A percentile compares a stretch with the other conserved stretches of the same genome.
Conservation (phyloP, 2,113 vertebrate species). For the Stomatorhinus ivindoensis region DNA sequence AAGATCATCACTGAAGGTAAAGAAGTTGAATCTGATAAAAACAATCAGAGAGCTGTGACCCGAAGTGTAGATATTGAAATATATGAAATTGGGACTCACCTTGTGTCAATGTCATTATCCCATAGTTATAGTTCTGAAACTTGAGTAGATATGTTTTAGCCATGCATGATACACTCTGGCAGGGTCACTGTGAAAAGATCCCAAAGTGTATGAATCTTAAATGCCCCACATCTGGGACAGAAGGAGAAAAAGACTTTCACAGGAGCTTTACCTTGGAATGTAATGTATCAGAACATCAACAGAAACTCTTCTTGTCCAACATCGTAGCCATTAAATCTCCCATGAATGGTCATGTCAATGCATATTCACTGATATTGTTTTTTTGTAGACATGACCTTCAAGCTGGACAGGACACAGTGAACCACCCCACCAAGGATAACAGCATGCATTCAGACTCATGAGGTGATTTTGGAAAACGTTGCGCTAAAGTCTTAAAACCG, state of each 20-base stretch:
- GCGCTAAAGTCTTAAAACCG: background rate
- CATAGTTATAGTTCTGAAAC: background rate
- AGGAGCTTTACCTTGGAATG: constrained; percentile 52
- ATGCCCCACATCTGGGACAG: constrained; percentile 26
- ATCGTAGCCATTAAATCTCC: background rate
- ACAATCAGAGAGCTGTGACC: background rate
- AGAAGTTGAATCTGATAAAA: background rate
- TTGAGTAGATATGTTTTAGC: background rate
- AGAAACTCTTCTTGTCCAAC: background rate
- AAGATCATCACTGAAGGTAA: background rate
- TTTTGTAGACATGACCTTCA: constrained; percentile 70
- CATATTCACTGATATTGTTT: background rate
- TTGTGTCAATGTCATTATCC: background rate
- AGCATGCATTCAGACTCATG: constrained; percentile 72
- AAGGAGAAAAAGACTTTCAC: constrained; percentile 76
- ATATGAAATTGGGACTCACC: background rate
- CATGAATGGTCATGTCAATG: background rate
- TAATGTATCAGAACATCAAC: background rate
- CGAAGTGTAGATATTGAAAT: background rate
- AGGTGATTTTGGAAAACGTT: constrained; percentile 47
- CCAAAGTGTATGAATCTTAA: background rate
- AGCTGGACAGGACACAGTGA: constrained; percentile 76
- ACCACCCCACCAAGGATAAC: constrained; percentile 68
- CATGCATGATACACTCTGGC: background rate
- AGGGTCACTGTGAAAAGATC: background rate